Percentiles rank a stretch among this genome's conserved stretches.
Conservation (phyloP, 2,888 invertebrate species). For the Nephrotoma guestfalica region DNA sequence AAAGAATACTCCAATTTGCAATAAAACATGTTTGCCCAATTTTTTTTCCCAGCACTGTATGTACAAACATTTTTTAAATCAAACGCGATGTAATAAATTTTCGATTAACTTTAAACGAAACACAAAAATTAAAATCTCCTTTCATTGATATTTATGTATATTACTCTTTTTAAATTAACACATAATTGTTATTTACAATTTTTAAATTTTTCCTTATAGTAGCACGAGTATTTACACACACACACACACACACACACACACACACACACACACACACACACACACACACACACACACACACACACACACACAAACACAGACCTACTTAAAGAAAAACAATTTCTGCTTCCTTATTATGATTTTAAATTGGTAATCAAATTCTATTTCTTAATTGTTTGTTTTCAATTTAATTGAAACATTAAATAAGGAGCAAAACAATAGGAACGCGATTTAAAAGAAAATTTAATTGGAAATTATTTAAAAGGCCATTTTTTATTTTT, state of each 20-base stretch:
- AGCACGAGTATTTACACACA: not conserved
- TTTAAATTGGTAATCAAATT: not conserved
- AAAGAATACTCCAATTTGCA: no score
- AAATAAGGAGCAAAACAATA: not conserved
- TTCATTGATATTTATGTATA: not conserved
- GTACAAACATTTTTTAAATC: no score
- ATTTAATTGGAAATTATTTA: not conserved
- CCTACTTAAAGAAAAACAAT: not conserved
- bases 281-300: not conserved
- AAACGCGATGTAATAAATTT: no score
- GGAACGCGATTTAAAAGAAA: not conserved
- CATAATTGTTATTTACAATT: not conserved
- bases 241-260: not conserved
- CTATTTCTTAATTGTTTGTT: not conserved
- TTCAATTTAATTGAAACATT: not conserved
- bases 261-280: not conserved
- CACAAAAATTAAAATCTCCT: not conserved
- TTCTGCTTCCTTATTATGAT: not conserved
- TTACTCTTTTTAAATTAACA: not conserved
- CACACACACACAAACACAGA: not conserved
- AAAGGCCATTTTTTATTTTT: not conserved
- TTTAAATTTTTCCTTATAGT: not conserved
- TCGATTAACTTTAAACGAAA: no score
- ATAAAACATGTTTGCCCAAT: no score
- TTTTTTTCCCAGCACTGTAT: no score